Conservation (phyloP, 2,113 vertebrate genomes). For the Cygnus atratus region DNA sequence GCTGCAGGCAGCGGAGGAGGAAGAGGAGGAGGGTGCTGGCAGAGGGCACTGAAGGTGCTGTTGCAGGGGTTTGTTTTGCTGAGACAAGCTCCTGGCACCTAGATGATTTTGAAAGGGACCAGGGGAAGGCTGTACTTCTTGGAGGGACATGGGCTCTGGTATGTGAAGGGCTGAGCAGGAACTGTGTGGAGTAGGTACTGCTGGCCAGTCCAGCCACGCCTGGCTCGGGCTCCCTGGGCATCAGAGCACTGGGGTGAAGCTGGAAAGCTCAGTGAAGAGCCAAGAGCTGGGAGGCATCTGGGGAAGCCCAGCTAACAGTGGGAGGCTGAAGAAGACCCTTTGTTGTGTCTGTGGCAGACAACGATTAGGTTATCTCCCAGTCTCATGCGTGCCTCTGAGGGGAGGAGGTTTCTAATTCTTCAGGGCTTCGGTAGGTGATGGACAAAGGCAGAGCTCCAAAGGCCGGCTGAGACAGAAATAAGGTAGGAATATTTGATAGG, state of each 20-base stretch:
- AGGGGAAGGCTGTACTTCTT: rapidly evolving
- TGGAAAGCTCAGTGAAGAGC: neutral
- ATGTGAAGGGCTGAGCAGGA: neutral
- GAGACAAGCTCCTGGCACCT: neutral
- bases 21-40: neutral
- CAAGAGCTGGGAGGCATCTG: neutral
- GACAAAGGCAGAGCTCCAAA: neutral
- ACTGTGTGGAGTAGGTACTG: neutral
- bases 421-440: rapidly evolving
- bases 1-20: neutral
- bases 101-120: neutral
- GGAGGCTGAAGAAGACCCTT: neutral
- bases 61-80: neutral
- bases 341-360: neutral
- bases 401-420: neutral
- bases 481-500: neutral
- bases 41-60: rapidly evolving
- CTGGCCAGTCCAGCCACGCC: neutral
- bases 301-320: neutral
- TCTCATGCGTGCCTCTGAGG: neutral
- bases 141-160: neutral
- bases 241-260: neutral
- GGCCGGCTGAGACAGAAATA: rapidly evolving
- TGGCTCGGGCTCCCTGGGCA: neutral
- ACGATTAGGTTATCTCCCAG: neutral